Conservation (phyloP, 1,140 invertebrate genomes). For the Chironomus tepperi region DNA sequence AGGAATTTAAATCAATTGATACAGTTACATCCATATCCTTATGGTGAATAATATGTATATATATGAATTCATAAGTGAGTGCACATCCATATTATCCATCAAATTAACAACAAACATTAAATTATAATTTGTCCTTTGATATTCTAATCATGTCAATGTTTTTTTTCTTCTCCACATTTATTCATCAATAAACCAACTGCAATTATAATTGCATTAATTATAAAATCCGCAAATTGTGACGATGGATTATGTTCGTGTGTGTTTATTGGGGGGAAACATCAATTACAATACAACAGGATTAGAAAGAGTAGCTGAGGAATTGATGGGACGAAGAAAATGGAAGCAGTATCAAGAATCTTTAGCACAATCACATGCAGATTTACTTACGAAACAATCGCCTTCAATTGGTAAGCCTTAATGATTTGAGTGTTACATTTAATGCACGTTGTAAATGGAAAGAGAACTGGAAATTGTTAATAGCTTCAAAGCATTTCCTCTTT, state of each 20-base stretch:
- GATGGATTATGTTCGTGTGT: conserved; percentile 26
- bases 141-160: conserved; percentile 22
- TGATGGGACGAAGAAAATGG: conserved; percentile 90
- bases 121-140: conserved; percentile 22
- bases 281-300: conserved; percentile 59
- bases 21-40: neutral
- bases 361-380: conserved; percentile 33
- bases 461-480: neutral
- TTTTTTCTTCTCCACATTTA: neutral
- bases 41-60: neutral
- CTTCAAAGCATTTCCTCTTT: neutral
- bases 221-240: conserved; percentile 30
- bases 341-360: conserved; percentile 79
- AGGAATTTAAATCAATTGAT: neutral
- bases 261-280: neutral
- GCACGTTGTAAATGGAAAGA: too few species aligned
- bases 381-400: conserved; percentile 27
- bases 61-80: neutral
- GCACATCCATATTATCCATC: neutral
- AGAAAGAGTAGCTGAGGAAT: conserved; percentile 91
- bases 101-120: conserved; percentile 22
- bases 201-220: conserved; percentile 22
- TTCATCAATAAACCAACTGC: neutral
- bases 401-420: conserved; percentile 17
- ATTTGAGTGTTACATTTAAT: neutral